These are phyloP conservation scores for Cynopterus brachyotis DNA, from an alignment of 2,113 vertebrate species.

Conservation along the genomic window DNA sequence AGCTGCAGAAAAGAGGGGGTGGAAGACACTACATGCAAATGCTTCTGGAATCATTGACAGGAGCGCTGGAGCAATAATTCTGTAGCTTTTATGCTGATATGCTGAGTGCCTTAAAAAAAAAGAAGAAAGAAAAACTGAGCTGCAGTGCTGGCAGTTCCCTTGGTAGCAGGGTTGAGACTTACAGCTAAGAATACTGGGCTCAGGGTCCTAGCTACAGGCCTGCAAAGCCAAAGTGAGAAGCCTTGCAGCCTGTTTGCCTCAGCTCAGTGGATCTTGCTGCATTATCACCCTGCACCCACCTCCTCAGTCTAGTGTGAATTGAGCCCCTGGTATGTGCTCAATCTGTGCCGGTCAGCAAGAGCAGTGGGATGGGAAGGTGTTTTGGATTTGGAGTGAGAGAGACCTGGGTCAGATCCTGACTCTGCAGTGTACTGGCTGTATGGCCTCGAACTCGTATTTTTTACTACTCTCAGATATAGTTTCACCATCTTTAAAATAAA, in stretches of 20 bases:
- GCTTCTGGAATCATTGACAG: constrained; percentile 46
- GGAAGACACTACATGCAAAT: constrained; percentile 28
- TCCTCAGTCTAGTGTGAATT: neutral
- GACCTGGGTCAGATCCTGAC: neutral
- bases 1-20: constrained; percentile 48
- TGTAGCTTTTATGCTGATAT: constrained; percentile 32
- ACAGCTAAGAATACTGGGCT: neutral
- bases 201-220: neutral
- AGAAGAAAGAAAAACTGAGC: neutral
- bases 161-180: neutral
- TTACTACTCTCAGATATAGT: neutral
- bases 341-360: neutral
- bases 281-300: neutral
- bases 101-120: neutral
- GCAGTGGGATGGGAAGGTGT: neutral
- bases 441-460: neutral
- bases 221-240: neutral
- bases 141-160: neutral
- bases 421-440: neutral
- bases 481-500: neutral
- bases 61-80: neutral
- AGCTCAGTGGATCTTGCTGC: neutral
- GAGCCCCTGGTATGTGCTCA: neutral
- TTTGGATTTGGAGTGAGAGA: neutral
- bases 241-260: neutral